Base-by-base conservation (phyloP, 1,140 invertebrate genomes). In the Ericerus pela region DNA sequence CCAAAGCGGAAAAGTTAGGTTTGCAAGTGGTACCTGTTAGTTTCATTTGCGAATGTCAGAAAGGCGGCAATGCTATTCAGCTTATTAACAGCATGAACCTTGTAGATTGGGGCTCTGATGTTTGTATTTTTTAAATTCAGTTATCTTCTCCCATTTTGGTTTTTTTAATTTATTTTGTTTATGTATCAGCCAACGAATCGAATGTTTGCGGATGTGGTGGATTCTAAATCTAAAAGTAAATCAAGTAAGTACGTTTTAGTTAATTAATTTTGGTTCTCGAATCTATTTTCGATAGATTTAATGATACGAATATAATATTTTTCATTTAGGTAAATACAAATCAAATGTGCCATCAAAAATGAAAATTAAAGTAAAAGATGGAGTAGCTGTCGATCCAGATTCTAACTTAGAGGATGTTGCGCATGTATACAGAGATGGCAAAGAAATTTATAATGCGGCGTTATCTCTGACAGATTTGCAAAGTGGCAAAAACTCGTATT, bases 401-500 rank as follows among this genome's bases (percentile, higher is more conserved):
- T 89, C 86, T 53, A 84, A 79, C 0, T 64, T 96, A 14, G 81
- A 81, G 59, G 78, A 90, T 62, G 68, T 69, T 3, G 82, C 87
- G 0, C 91, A 96, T 72, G 84, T 97, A 8, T 84, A 87, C 65
- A 71, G 76, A 58, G 63, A 70, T 58, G 65, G 64, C 0, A 67
- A 76, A 12, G 72, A 77, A 27, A 82, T 85, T 60, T 95, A 81
- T 66, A 87, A 78, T 30, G 79, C 75, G 51, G 83, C 91, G 1
- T 77, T 97, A 4, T 83, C 85, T 20, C 69, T 84, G 59, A 91
- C 91, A 1, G 89, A 96, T 68, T 78, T 97, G 31, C 79, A 84
- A 57, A 76, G 72, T 10, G 83, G 86, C 51, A 90, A 85, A 63
- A 99, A 99, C 69, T 93, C 88, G 4, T 99, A 76, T 69, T 98